Evolutionary conservation across 1,140 invertebrate species (phyloP).

Genomic region (Drosophila dunni): DNA sequence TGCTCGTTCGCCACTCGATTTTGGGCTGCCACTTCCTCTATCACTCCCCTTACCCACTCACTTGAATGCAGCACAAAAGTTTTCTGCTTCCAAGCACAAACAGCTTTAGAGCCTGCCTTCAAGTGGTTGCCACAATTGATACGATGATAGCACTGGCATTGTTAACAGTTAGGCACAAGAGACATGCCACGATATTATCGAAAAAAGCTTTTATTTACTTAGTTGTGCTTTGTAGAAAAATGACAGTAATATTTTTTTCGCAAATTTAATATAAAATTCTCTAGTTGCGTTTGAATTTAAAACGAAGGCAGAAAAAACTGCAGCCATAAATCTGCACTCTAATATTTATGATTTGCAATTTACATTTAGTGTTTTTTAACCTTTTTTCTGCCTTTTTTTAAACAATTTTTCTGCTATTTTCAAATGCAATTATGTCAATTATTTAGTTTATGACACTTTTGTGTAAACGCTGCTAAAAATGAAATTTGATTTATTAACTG

Average conservation of each 20-base stretch:
- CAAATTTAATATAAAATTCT: background rate
- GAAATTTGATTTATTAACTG: conserved; percentile 71
- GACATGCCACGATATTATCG: conserved; percentile 41
- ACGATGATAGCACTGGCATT: conserved; percentile 40
- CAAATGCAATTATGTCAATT: conserved; percentile 64
- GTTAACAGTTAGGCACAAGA: conserved; percentile 58
- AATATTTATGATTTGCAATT: conserved; percentile 16
- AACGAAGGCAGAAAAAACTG: background rate
- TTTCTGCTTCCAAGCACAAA: conserved; percentile 44
- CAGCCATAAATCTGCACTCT: background rate
- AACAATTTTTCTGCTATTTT: conserved; percentile 1
- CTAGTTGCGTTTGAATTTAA: conserved; percentile 1
- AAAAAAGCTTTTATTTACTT: conserved; percentile 63
- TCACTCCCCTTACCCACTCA: conserved; percentile 23
- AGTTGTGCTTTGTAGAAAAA: background rate
- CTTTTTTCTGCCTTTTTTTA: background rate
- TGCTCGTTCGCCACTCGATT: conserved; percentile 48
- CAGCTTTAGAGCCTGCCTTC: conserved; percentile 35
- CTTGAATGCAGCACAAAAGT: conserved; percentile 61
- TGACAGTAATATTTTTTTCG: background rate
- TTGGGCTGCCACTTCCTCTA: conserved; percentile 44
- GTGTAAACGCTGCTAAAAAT: conserved; percentile 19
- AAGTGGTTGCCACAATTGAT: conserved; percentile 57
- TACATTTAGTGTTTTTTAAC: background rate
- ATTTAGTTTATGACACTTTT: conserved; percentile 32